These are phyloP conservation scores for Erynnis tages DNA, from an alignment of 2,888 invertebrate species.

Conservation along the genomic window DNA sequence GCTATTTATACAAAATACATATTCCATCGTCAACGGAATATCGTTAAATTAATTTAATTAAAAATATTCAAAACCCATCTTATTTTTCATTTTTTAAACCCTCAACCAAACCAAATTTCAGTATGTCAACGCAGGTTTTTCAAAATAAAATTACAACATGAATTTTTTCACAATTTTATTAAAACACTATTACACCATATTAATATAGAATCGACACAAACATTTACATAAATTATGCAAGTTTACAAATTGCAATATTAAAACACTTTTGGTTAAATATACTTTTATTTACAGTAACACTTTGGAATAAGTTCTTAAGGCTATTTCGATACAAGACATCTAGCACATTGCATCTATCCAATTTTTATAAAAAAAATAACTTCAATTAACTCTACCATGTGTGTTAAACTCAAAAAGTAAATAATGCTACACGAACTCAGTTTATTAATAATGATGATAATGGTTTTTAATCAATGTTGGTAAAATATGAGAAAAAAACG, in stretches of 20 bases:
- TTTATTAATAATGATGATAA: no score
- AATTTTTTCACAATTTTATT: constrained; percentile 51
- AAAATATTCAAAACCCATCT: constrained; percentile 10
- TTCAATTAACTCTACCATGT: not conserved
- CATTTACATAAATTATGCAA: constrained; percentile 25
- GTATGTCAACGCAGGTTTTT: no score
- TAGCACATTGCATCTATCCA: no score
- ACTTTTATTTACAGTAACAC: constrained; percentile 37
- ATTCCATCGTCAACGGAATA: constrained; percentile 24
- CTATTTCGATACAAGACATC: no score
- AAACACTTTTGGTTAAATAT: constrained; percentile 22
- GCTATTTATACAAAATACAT: constrained; percentile 24
- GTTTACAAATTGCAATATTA: constrained; percentile 37
- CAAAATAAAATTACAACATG: not conserved
- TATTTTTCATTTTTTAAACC: constrained; percentile 1
- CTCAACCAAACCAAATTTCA: not conserved
- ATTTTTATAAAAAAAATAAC: not conserved
- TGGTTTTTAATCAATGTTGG: no score
- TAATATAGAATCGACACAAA: constrained; percentile 40
- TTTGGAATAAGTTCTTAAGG: constrained; percentile 25
- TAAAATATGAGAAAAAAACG: no score
- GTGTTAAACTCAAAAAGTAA: no score
- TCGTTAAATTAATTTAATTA: constrained; percentile 16
- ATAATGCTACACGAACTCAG: no score
- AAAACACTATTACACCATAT: constrained; percentile 47